Conservation (phyloP, 2,113 vertebrate species). For the Larimichthys crocea region DNA sequence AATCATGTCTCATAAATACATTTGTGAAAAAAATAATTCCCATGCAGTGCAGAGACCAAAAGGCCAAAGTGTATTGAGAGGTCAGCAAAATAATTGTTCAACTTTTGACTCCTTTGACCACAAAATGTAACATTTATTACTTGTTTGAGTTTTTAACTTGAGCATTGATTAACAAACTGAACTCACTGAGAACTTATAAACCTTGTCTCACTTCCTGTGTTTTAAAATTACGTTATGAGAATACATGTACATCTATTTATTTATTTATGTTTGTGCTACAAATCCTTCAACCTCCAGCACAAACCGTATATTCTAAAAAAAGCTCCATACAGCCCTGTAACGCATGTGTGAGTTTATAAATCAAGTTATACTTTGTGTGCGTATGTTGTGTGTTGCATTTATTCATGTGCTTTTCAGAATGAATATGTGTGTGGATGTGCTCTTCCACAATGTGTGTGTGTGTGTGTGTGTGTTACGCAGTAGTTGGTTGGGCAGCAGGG, state of each 20-base stretch:
- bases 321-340: neutral
- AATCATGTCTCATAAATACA: neutral
- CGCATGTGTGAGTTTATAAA: neutral
- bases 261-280: neutral
- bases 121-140: neutral
- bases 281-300: neutral
- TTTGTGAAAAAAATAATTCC: neutral
- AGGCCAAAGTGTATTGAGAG: neutral
- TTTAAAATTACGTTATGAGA: neutral
- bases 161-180: neutral
- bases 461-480: slow-evolving; percentile 31
- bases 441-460: neutral
- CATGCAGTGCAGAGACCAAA: neutral
- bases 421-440: neutral
- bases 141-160: neutral
- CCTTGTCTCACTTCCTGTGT: neutral
- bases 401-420: neutral
- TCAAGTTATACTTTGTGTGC: neutral
- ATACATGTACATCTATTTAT: no score
- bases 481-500: slow-evolving; percentile 60
- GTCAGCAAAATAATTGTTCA: neutral
- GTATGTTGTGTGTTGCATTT: neutral
- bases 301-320: neutral
- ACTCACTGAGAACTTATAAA: neutral
- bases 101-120: neutral